Evolutionary conservation across 2,888 invertebrate species (phyloP), one percentile per base, ranked within the genome.

Genomic region (Eremobia ochroleuca): DNA sequence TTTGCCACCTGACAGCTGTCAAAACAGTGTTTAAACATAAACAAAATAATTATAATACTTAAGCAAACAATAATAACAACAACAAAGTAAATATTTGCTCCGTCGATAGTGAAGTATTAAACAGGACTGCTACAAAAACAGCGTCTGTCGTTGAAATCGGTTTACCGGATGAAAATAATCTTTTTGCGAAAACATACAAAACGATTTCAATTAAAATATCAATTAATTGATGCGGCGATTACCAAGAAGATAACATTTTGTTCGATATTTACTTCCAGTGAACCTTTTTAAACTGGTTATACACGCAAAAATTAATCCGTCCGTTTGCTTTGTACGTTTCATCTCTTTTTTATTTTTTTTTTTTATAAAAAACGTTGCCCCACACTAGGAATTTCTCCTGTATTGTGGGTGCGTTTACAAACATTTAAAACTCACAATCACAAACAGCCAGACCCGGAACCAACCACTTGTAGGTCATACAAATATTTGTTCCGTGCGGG

Each of bases 201-300:
- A 65, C 46, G 77, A 31, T 82, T 70, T 40, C 52, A 70, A 80
- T 77, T 80, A 77, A 77, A 82, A 80, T 77, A 70, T 52, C 18
- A 82, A 80, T 80, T 82, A 76, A 59, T 65, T 67, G 66, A 68
- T 58, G 55, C 18, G 55, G 49, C 34, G 28, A 58, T 40, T 49
- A 61, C 46, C 79, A 46, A 79, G 31, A 62, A 79, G 80, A 72
- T 77, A 46, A 80, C 31, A 37, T 46, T 73, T 80, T 80, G 72
- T 80, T 80, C 64, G 31, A 9, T 46, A 28, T 64, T 73, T 31
- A 73, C 61, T 31, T 52, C 21, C 43, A 72, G 46, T 58, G 25
- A 34, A 55, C 37, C 46, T 73, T 80, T 79, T 46, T 15, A 31
- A 28, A 61, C 25, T 61, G 28, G 43, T 64, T 31, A 2, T n/a